Evolutionary conservation across 2,888 invertebrate species (phyloP).

Genomic region (Falcaria lacertinaria): DNA sequence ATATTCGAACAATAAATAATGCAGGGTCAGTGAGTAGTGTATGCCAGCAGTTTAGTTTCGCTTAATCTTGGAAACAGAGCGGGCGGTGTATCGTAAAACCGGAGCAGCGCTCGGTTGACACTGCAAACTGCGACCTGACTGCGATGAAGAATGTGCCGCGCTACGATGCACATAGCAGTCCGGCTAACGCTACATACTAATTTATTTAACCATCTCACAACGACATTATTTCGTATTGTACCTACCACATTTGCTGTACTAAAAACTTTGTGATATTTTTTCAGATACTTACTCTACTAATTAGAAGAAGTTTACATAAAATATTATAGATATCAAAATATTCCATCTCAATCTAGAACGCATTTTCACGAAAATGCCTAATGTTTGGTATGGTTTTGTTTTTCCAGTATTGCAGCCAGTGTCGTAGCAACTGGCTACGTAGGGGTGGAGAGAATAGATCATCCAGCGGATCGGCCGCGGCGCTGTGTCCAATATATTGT

Average conservation of each 20-base stretch:
- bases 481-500: slow-evolving; percentile 78
- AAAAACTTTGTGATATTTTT: too few relatives aligned
- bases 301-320: too few relatives aligned
- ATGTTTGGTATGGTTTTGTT: too few relatives aligned
- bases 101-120: slow-evolving; percentile 41
- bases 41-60: slow-evolving; percentile 64
- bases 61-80: slow-evolving; percentile 70
- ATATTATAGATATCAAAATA: too few relatives aligned
- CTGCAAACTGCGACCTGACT: slow-evolving; percentile 63
- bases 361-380: too few relatives aligned
- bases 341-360: too few relatives aligned
- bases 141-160: slow-evolving; percentile 52
- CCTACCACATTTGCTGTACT: too few relatives aligned
- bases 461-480: slow-evolving; percentile 62
- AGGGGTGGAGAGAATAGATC: slow-evolving; percentile 67
- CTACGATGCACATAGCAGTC: slow-evolving; percentile 35
- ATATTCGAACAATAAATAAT: slow-evolving; percentile 44
- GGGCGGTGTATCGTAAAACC: slow-evolving; percentile 61
- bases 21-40: slow-evolving; percentile 50
- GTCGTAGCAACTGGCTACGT: slow-evolving; percentile 35
- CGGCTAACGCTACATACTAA: slow-evolving; percentile 27
- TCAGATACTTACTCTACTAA: too few relatives aligned
- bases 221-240: slow-evolving; percentile 22
- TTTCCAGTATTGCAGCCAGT: slow-evolving; percentile 13
- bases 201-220: slow-evolving; percentile 32